Base-by-base conservation (phyloP, 2,113 vertebrate species). In the Zonotrichia leucophrys region DNA sequence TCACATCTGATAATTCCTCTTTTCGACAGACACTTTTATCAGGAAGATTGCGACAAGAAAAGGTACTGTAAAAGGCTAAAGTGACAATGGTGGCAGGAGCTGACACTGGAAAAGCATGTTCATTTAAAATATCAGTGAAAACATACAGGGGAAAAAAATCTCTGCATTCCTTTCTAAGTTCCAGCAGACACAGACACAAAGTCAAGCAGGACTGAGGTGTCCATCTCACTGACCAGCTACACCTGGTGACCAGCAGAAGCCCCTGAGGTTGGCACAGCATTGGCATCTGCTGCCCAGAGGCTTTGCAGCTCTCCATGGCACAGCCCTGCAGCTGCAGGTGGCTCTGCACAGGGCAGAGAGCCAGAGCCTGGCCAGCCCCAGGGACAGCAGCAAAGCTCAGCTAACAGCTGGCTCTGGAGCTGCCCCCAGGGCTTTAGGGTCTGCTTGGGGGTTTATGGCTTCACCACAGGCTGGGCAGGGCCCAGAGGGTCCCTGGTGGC, bases 121-220 rank as follows among this genome's bases (percentile, higher is more conserved):
- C 20, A 37, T 44, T 79, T 70, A 47, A 83, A 89, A 93, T 60
- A 22, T 16, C 30, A 62, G 4, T 44, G 20, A 47, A 86, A 81
- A 60, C 41, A 18, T 21, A 12, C 7, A 42, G 52, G 28, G 15
- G 7, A 7, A 37, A 22, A 44, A 25, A 21, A 17, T 19, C 28
- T 52, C 37, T 56, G 49, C 53, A 53, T 49, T 20, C 14, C 59
- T 53, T 67, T 42, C n/a, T 37, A 37, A 46, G 58, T 60, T 86
- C 28, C 35, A 53, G 12, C n/a, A n/a, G n/a, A n/a, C n/a, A n/a
- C 28, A 69, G 10, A 15, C 56, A 37, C 0, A 0, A 21, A 50
- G 18, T 83, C 62, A 37, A n/a, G 44, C 21, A 28, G 67, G 21
- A 83, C 55, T 0, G 5, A 80, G n/a, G 46, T 11, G 42, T 15